phyloP scores from a whole-genome alignment of 2,113 vertebrate species.

The Ornithorhynchus anatinus region DNA sequence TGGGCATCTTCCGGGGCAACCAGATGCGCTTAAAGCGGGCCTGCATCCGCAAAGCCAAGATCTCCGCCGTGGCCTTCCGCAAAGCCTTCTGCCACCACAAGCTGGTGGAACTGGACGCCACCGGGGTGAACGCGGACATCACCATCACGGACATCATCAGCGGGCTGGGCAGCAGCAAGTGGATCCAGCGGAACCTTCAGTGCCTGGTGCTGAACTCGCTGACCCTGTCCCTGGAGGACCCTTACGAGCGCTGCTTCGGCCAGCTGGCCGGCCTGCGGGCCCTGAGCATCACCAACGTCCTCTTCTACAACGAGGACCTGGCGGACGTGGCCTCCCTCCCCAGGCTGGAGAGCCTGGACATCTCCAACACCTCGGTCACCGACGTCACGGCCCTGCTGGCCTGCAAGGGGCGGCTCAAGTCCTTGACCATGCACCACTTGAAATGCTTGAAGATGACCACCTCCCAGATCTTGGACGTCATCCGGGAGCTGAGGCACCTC shows the following conservation, averaged over 20 bases:
- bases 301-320: slow-evolving; percentile 95
- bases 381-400: slow-evolving; percentile 91
- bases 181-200: slow-evolving; percentile 90
- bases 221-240: slow-evolving; percentile 94
- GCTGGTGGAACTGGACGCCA: slow-evolving; percentile 92
- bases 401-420: slow-evolving; percentile 89
- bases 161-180: slow-evolving; percentile 91
- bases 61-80: slow-evolving; percentile 94
- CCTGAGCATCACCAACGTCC: slow-evolving; percentile 91
- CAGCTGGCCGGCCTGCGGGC: slow-evolving; percentile 86
- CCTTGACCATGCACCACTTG: slow-evolving; percentile 95
- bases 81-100: slow-evolving; percentile 93
- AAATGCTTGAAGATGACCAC: slow-evolving; percentile 99
- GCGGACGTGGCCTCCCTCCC: slow-evolving; percentile 90
- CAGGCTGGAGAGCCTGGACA: slow-evolving; percentile 93
- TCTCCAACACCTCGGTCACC: slow-evolving; percentile 96
- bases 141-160: slow-evolving; percentile 96
- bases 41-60: slow-evolving; percentile 93
- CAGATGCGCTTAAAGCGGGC: slow-evolving; percentile 92
- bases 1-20: slow-evolving; percentile 90
- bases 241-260: slow-evolving; percentile 86
- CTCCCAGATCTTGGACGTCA: slow-evolving; percentile 89
- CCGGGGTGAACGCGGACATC: slow-evolving; percentile 94
- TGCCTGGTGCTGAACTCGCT: slow-evolving; percentile 92
- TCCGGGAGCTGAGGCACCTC: slow-evolving; percentile 86